Evolutionary conservation across 2,888 invertebrate species (phyloP), one percentile per base, ranked within the genome.

Genomic region (Helicoverpa assulta): DNA sequence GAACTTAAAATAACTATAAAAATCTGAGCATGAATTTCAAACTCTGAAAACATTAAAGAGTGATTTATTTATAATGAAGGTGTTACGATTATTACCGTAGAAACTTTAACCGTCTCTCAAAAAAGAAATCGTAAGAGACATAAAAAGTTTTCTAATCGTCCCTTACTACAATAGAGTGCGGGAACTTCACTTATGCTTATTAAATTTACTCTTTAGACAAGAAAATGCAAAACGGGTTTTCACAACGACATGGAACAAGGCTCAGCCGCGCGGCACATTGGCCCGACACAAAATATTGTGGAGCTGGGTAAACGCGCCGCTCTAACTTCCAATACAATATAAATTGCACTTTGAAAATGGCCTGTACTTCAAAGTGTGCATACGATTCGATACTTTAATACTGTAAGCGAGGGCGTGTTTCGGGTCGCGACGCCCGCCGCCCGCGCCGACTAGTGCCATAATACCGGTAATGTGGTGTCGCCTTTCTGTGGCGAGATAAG

Each of bases 401-500:
- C 91, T 60, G 70, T 73, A 87, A 80, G 76, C 71, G 89, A 93
- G 86, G 83, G 92, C 85, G 76, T 88, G 88, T 91, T 92, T 93
- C 89, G 71, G 84, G 60, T 66, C 74, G 79, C 67, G 70, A 61
- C 55, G 29, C 55, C 19, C 56, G 47, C 57, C 69, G 67, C 59
- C 66, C 67, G 78, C 84, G 82, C 85, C 82, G 83, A 87, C 87
- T 89, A 90, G 90, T 89, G 89, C 89, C 89, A 90, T 95, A 94
- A 95, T 94, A 91, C 94, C 95, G 94, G 95, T 95, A 95, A 95
- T 95, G 95, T 94, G 94, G 94, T 95, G 95, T 95, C 95, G 94
- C 93, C 91, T 95, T 94, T 95, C 95, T 94, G 95, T 90, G 95
- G 94, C 90, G 91, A 95, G 95, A 95, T 95, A 95, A 95, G 95